Conservation (phyloP, 2,113 vertebrate species). For the Piaya cayana region DNA sequence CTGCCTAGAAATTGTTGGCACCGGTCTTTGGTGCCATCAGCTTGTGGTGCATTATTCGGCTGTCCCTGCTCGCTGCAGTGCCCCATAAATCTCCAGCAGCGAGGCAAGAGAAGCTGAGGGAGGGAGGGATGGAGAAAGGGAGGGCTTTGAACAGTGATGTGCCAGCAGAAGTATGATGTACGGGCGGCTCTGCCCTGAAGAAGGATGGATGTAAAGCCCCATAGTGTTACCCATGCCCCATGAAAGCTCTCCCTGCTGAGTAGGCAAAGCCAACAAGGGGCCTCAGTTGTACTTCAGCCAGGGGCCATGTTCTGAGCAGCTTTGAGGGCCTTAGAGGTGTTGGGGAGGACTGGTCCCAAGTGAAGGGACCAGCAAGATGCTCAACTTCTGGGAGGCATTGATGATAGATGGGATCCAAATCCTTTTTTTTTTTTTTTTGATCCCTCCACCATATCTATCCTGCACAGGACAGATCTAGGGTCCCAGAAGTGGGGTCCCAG, state of each 20-base stretch:
- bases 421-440: not conserved
- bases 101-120: not conserved
- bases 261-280: not conserved
- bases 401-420: not conserved
- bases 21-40: not conserved
- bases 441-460: not conserved
- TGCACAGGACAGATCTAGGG: not conserved
- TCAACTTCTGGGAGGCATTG: not conserved
- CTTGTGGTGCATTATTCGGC: not conserved
- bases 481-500: not conserved
- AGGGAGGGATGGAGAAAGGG: no score
- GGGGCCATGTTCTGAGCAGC: not conserved
- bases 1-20: not conserved
- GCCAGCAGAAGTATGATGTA: not conserved
- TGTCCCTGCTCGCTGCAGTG: not conserved
- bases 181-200: not conserved
- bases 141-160: not conserved
- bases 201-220: not conserved
- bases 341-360: not conserved
- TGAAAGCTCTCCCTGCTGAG: not conserved
- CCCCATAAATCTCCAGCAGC: not conserved
- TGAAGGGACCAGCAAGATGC: not conserved
- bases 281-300: not conserved
- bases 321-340: not conserved
- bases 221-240: accelerated